These are phyloP conservation scores for Polia nebulosa DNA, from an alignment of 2,888 invertebrate species.

Conservation along the genomic window DNA sequence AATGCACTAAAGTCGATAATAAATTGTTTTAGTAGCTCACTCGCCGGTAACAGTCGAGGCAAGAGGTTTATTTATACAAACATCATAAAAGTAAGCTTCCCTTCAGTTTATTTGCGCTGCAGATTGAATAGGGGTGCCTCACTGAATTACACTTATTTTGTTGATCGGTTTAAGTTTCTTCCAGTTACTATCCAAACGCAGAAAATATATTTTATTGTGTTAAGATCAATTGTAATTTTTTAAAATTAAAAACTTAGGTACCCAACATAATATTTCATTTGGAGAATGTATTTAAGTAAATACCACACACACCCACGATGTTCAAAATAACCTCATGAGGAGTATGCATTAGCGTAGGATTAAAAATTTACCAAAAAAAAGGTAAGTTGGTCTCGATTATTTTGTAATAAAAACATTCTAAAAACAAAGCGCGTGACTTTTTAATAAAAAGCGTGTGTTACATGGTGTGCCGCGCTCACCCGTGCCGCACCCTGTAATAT, in stretches of 20 bases:
- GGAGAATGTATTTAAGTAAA: too few relatives aligned
- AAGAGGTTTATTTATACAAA: constrained; percentile 25
- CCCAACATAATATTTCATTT: too few relatives aligned
- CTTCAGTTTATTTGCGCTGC: constrained; percentile 16
- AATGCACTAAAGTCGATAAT: constrained; percentile 24
- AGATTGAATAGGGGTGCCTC: neutral
- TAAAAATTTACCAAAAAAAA: neutral
- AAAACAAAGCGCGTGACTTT: neutral
- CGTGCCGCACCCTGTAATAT: too few relatives aligned
- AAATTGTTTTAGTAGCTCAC: constrained; percentile 25
- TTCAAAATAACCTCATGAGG: too few relatives aligned
- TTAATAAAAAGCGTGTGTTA: neutral
- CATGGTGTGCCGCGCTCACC: neutral
- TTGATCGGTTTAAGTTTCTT: neutral
- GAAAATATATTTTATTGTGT: too few relatives aligned
- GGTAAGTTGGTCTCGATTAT: neutral
- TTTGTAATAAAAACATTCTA: constrained; percentile 4
- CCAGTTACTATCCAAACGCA: neutral
- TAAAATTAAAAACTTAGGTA: too few relatives aligned
- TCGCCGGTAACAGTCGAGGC: neutral
- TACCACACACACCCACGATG: too few relatives aligned
- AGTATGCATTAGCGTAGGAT: neutral
- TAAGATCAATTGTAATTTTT: too few relatives aligned
- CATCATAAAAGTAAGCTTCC: constrained; percentile 35
- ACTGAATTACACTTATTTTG: neutral